phyloP scores from a whole-genome alignment of 2,888 invertebrate genomes.

The Hipparchia semele region DNA sequence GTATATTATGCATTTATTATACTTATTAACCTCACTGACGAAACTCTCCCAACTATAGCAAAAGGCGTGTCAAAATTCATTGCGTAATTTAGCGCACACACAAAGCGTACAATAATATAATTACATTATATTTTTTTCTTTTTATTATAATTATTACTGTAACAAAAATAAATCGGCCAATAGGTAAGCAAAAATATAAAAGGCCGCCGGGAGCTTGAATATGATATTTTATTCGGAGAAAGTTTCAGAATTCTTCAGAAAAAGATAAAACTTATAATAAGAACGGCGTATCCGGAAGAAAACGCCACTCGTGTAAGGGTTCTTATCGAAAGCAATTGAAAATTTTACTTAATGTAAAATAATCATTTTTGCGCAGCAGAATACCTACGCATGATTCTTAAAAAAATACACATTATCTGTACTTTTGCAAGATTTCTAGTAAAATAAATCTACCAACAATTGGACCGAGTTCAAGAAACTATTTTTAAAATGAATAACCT shows the following conservation, averaged over 20 bases:
- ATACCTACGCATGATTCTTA: background rate
- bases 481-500: too few species aligned
- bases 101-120: too few species aligned
- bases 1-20: background rate
- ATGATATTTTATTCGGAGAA: slow-evolving; percentile 13
- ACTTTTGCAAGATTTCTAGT: too few species aligned
- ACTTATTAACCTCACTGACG: too few species aligned
- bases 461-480: too few species aligned
- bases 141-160: background rate
- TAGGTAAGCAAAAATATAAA: background rate
- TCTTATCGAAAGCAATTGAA: slow-evolving; percentile 14
- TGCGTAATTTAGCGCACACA: too few species aligned
- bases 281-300: slow-evolving; percentile 18
- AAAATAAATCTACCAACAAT: too few species aligned
- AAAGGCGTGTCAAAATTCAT: too few species aligned
- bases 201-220: background rate
- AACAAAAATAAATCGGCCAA: background rate
- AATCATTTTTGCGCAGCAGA: background rate
- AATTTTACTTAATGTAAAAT: slow-evolving; percentile 9
- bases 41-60: too few species aligned
- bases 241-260: slow-evolving; percentile 11
- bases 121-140: too few species aligned
- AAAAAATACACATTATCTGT: background rate
- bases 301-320: slow-evolving; percentile 15
- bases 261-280: slow-evolving; percentile 19